Percentiles rank a stretch among this genome's conserved stretches.
Evolutionary conservation across 2,888 invertebrate genomes (phyloP).

Genomic region (Cosmia trapezina): DNA sequence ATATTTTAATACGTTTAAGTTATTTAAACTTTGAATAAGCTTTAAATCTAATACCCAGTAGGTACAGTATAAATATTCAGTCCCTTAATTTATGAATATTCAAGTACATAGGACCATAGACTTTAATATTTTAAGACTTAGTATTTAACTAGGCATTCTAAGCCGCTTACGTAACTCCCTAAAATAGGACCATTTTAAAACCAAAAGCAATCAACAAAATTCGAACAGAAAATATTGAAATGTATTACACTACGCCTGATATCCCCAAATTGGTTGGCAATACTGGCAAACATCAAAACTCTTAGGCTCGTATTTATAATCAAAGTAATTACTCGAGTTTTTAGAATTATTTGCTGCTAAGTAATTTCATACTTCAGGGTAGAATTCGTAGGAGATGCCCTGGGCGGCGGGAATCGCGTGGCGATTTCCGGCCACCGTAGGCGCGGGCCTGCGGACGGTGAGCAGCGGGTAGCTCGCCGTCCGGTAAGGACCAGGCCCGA

Average conservation of each 20-base stretch:
- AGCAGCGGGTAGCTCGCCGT: too few species aligned
- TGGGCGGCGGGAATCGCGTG: too few species aligned
- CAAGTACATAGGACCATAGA: constrained; percentile 15
- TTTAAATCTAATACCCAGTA: constrained; percentile 1
- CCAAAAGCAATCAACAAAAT: constrained; percentile 11
- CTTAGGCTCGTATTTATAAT: too few species aligned
- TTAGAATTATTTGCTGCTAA: too few species aligned
- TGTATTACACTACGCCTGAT: neutral
- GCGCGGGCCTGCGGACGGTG: too few species aligned
- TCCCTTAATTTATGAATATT: constrained; percentile 50
- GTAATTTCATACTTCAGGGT: too few species aligned
- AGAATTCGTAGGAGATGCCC: too few species aligned
- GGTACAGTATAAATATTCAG: constrained; percentile 45
- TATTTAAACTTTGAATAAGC: constrained; percentile 22
- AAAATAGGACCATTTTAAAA: constrained; percentile 17
- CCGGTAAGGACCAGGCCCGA: too few species aligned
- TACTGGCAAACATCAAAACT: constrained; percentile 1
- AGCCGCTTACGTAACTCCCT: neutral
- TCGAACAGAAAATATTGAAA: constrained; percentile 1
- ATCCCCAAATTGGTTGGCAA: constrained; percentile 12
- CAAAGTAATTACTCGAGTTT: too few species aligned
- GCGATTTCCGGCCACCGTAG: too few species aligned
- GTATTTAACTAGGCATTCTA: constrained; percentile 23
- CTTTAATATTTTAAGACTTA: constrained; percentile 29
- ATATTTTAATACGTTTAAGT: constrained; percentile 7